Base-by-base conservation (phyloP, 2,113 vertebrate genomes). In the Lepidothrix coronata region DNA sequence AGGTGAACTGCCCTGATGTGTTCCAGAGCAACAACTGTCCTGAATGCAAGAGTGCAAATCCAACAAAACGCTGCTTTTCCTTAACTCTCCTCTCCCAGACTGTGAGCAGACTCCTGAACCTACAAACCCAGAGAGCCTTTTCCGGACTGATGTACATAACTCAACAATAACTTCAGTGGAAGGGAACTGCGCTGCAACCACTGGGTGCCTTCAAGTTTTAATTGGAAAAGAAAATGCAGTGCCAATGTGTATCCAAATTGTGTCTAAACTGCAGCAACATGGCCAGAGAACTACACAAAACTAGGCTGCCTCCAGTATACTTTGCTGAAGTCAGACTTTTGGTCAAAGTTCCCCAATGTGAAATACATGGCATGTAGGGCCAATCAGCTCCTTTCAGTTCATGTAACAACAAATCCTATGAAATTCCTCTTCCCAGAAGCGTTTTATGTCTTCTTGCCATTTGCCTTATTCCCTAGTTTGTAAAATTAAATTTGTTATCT, bases 1-100 rank as follows among this genome's bases (percentile, higher is more conserved):
- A 91, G 93, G 70, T 95, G 89, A 96, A 54, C 85, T 82, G 79
- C 72, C 90, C 90, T 93, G 55, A 88, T 87, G 77, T 88, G 89
- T 78, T 95, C 73, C 93, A 93, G 82, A 93, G 68, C 57, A 93
- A 85, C 0, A 13, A 88, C 59, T 39, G n/a, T 43, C 74, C 88
- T 95, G 78, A 66, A 66, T 72, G 75, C 71, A 94, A 87, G 15
- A 71, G 89, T 81, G 76, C 93, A 96, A 95, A 95, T 88, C 92
- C 87, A 96, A 96, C 62, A 85, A 93, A 92, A 88, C 30, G 37
- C 23, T 77, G 65, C 91, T 94, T 91, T 88, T 91, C 65, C 84
- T 95, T 80, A 92, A 70, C 68, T 85, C 79, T 86, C 77, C 70
- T 95, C 92, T 96, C 65, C 51, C 44, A 91, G 39, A 31, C 41